Conservation (phyloP, 2,113 vertebrate species). For the Merops nubicus region DNA sequence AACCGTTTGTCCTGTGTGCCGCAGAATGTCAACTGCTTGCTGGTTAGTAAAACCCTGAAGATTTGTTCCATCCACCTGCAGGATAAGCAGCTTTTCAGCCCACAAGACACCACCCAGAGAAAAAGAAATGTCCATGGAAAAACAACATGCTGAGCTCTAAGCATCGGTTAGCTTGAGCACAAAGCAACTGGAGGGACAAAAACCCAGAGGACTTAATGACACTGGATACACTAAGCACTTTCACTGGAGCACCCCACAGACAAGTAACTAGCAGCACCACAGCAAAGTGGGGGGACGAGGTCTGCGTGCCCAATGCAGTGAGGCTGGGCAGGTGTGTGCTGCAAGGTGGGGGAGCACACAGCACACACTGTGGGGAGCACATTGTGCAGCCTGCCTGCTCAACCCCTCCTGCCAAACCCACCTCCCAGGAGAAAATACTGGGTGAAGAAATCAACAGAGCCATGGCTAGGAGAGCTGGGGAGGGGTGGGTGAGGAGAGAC, state of each 20-base stretch:
- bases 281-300: background rate
- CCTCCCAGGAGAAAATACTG: rapidly evolving
- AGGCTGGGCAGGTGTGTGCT: background rate
- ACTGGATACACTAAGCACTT: background rate
- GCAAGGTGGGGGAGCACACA: background rate
- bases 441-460: background rate
- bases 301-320: background rate
- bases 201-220: rapidly evolving
- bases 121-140: background rate
- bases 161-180: background rate
- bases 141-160: background rate
- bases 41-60: constrained; percentile 97
- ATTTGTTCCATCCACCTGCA: constrained; percentile 91
- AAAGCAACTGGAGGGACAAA: background rate
- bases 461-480: background rate
- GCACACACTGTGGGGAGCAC: rapidly evolving
- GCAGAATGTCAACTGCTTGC: constrained; percentile 93
- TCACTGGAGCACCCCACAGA: background rate
- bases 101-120: background rate
- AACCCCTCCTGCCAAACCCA: background rate
- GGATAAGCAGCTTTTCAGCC: constrained; percentile 24
- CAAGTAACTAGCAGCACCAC: background rate
- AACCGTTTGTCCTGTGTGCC: constrained; percentile 91
- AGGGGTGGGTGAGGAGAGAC: background rate
- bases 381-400: background rate